phyloP scores from a whole-genome alignment of 1,140 invertebrate species.

The Piezodorus guildinii region DNA sequence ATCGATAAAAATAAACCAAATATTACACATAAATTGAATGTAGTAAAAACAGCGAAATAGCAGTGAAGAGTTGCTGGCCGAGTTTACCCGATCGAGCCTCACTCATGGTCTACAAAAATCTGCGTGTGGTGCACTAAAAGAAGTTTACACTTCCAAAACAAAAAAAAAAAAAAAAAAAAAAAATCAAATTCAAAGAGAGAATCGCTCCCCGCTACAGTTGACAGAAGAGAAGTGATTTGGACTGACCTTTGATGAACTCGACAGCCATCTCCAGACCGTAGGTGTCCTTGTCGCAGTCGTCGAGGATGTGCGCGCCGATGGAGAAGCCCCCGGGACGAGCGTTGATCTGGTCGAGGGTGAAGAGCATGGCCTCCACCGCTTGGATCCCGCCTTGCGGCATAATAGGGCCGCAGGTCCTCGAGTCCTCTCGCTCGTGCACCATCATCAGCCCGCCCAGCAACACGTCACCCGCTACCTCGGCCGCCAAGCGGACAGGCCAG shows the following conservation, averaged over 20 bases:
- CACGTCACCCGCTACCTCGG: conserved; percentile 70
- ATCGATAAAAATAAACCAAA: too few species aligned
- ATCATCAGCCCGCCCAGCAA: conserved; percentile 86
- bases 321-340: conserved; percentile 55
- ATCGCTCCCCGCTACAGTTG: too few species aligned
- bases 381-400: conserved; percentile 91
- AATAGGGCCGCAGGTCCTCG: conserved; percentile 72
- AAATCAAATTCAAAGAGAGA: too few species aligned
- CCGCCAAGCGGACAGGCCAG: conserved; percentile 80
- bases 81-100: too few species aligned
- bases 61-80: too few species aligned
- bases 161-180: too few species aligned
- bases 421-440: conserved; percentile 83
- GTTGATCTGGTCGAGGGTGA: conserved; percentile 77
- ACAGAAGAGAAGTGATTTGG: too few species aligned
- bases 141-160: too few species aligned
- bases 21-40: too few species aligned
- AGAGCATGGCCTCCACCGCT: conserved; percentile 84
- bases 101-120: too few species aligned
- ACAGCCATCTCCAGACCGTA: conserved; percentile 92
- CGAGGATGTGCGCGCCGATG: conserved; percentile 77
- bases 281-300: conserved; percentile 93
- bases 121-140: too few species aligned
- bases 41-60: too few species aligned
- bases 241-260: conserved; percentile 49